Evolutionary conservation across 2,888 invertebrate genomes (phyloP).

Genomic region (Polietes domitor): DNA sequence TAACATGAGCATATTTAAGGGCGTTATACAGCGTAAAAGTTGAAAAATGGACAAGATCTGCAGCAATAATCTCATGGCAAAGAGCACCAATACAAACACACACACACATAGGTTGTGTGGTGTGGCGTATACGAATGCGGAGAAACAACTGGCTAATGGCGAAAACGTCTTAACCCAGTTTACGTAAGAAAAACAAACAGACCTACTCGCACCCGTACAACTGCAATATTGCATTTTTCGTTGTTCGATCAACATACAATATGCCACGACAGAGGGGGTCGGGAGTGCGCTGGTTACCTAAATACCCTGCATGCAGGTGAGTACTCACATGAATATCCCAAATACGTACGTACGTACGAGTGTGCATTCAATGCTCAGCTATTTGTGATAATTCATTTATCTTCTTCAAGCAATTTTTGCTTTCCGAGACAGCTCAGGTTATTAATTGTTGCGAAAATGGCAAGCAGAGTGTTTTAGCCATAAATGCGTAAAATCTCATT

Average conservation of each 20-base stretch:
- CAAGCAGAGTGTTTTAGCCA: conserved; percentile 26
- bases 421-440: conserved; percentile 60
- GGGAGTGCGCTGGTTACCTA: neutral
- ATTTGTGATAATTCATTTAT: conserved; percentile 59
- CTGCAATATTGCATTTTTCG: conserved; percentile 35
- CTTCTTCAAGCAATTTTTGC: conserved; percentile 59
- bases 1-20: conserved; percentile 53
- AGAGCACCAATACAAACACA: conserved; percentile 29
- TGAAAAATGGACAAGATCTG: conserved; percentile 63
- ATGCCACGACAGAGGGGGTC: neutral
- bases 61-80: conserved; percentile 58
- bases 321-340: neutral
- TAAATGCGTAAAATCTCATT: conserved; percentile 50
- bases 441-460: conserved; percentile 59
- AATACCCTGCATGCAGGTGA: neutral
- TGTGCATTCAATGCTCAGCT: neutral
- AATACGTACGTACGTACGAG: neutral
- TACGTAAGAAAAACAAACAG: neutral
- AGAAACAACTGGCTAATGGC: conserved; percentile 1
- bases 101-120: neutral
- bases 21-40: conserved; percentile 54
- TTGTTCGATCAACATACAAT: neutral
- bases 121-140: conserved; percentile 27
- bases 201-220: neutral
- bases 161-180: conserved; percentile 52